Evolutionary conservation across 2,113 vertebrate species (phyloP), one percentile per base, ranked within the genome.

Genomic region (Gymnobelideus leadbeateri): DNA sequence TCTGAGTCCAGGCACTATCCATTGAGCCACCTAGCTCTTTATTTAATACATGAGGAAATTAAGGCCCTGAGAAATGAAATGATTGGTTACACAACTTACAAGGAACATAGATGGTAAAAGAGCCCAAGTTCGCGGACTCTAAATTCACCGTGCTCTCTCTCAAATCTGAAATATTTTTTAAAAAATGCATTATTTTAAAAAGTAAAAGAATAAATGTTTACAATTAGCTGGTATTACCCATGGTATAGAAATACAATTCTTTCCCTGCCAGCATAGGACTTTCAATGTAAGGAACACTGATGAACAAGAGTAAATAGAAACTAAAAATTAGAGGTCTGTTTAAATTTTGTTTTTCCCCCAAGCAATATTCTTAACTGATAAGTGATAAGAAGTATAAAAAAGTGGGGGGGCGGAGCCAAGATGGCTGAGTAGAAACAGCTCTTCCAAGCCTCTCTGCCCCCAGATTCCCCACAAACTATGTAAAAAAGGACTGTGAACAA

Each of bases 281-380:
- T 57, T 90, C 91, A 91, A 1, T 31, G 14, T n/a, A 84, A 84
- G 19, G 28, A 54, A 92, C 47, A 91, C 52, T 57, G 16, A 37
- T 91, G 93, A 50, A 31, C 53, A 51, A 57, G 61, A 94, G 95
- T 51, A 93, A 61, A 51, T 49, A 95, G 55, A 96, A 9, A 51
- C n/a, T n/a, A n/a, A n/a, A n/a, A 92, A 94, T 94, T 84, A 43
- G 37, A 43, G 16, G 37, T 21, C 68, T 77, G 68, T 23, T 84
- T 84, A 16, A 84, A 84, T n/a, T 84, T 43, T 84, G 68, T 23
- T 50, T n/a, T 94, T 92, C 91, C 90, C 19, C 19, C 93, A 96
- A 57, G 95, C 91, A 95, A 96, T 96, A 93, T 96, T 96, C 91
- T 98, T 97, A 98, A 97, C 96, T 97, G 97, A 97, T 92, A 97